Conservation (phyloP, 2,797 vertebrate genomes). For the Numenius phaeopus region DNA sequence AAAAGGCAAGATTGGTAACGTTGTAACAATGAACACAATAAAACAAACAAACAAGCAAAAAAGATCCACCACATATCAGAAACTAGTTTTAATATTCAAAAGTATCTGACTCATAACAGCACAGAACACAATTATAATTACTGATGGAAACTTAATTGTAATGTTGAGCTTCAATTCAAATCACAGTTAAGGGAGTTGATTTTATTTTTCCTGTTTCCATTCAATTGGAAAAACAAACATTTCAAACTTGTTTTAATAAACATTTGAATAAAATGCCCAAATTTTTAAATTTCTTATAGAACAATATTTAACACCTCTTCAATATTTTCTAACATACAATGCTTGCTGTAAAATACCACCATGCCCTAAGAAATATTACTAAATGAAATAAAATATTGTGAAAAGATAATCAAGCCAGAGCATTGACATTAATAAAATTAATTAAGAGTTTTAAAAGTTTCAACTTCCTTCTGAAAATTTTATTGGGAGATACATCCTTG, state of each 20-base stretch:
- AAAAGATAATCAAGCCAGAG: not conserved
- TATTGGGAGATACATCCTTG: not conserved
- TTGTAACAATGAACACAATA: not conserved
- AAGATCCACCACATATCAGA: not conserved
- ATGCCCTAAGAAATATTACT: not conserved
- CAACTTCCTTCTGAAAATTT: not conserved
- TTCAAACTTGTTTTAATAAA: not conserved
- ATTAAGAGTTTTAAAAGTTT: not conserved
- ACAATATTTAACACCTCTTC: not conserved
- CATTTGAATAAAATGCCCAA: not conserved
- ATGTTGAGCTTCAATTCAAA: not conserved
- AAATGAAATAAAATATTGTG: not conserved
- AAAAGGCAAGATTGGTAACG: not conserved
- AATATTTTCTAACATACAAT: not conserved
- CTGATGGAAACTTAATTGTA: not conserved
- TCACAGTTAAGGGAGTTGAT: not conserved
- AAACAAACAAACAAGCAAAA: not conserved
- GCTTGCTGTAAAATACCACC: not conserved
- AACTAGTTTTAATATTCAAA: not conserved
- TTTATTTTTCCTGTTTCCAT: not conserved
- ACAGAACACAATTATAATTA: not conserved
- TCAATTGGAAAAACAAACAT: not conserved
- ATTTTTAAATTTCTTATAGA: not conserved
- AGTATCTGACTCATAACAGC: not conserved
- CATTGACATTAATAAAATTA: not conserved